Evolutionary conservation across 2,797 vertebrate genomes (phyloP), one percentile per base, ranked within the genome.

Genomic region (Anableps anableps): DNA sequence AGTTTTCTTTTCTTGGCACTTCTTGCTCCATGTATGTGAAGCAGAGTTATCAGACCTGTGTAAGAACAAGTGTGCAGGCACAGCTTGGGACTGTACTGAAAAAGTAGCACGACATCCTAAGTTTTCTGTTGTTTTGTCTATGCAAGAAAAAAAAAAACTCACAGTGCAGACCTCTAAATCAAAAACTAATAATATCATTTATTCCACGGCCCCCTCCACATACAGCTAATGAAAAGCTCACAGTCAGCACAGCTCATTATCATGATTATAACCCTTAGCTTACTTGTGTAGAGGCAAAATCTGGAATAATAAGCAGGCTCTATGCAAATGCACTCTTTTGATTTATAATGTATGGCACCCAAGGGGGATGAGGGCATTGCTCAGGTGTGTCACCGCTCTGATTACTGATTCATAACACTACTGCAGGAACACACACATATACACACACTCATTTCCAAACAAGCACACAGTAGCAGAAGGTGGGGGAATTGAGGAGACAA

Each of bases 281-380:
- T 89, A 88, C 93, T 92, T 92, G 91, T 90, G 92, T 88, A 88
- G 94, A 92, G 89, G 90, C 91, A 93, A 92, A 94, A 88, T 94
- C 84, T 89, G 89, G 92, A 95, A 96, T 96, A 96, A 96, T 95
- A 95, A 95, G 93, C 93, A 95, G 93, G 86, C 91, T 91, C 90
- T 94, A 96, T 96, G 95, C 95, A 96, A 96, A 96, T 96, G 78
- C 81, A 86, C 91, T 91, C 93, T 94, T 96, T 96, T 96, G 96
- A 96, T 96, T 96, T 96, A 96, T 96, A 96, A 96, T 96, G 94
- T 95, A 96, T 96, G 94, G 93, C 94, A 95, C 95, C 95, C 94
- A 88, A 89, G 94, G 95, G 96, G 94, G 91, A 91, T 88, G 86
- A 91, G 94, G 92, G 94, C 92, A 95, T 94, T 94, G 95, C 96